Base-by-base conservation (phyloP, 2,888 invertebrate species). In the Patella depressa region DNA sequence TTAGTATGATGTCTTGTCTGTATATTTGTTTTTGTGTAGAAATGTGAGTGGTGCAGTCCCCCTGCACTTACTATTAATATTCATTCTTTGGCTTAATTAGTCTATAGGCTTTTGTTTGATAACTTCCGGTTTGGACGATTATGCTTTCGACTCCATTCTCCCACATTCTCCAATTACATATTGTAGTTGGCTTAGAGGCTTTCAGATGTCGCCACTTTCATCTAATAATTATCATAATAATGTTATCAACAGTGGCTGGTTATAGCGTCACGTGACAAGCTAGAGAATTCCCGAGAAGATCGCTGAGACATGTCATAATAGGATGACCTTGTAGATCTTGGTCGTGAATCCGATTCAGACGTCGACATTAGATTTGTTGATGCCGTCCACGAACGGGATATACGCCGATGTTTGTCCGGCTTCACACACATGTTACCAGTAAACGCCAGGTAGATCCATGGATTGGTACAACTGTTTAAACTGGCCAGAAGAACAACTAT, bases 391-490 rank as follows among this genome's bases (percentile, higher is more conserved):
- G 80, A 78, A 53, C 81, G 76, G 14, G 81, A 80, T 59, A 80
- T 53, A 17, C 75, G 74, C 15, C 79, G 78, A 14, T 79, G 19
- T 9, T 19, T 71, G 17, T 59, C 72, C 14, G 73, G 74, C 53
- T 75, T 71, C 11, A 73, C 75, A 72, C 84, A 82, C 12, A 78
- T 70, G 74, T 90, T 91, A 19, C 92, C 92, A 82, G 93, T 93
- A 83, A 89, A 90, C 53, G 87, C 82, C 72, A 93, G 88, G 86
- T 93, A 93, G 78, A 93, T 93, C 93, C 93, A 93, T 0, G 93
- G 93, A 85, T 94, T 94, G 57, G 94, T 94, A 88, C 95, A 95
- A 84, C 95, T 95, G 88, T 95, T 95, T 73, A 95, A 92, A 83
- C 94, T 88, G 17, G 88, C 88, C 75, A 90, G 80, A 12, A 90